phyloP scores from a whole-genome alignment of 1,140 invertebrate species.

The Achatina immaculata region DNA sequence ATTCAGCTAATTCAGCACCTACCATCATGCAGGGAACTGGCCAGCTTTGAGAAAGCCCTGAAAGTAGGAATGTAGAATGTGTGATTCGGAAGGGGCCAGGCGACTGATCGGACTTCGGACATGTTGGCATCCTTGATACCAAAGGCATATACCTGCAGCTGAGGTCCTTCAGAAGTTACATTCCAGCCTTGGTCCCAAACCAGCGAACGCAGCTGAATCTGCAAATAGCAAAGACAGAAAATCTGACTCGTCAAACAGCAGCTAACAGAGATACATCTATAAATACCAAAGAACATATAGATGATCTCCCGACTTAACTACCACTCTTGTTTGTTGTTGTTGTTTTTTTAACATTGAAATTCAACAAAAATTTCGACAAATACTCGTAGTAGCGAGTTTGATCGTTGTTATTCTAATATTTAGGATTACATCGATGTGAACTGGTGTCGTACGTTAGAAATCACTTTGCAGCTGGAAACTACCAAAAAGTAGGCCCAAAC shows the following conservation, averaged over 20 bases:
- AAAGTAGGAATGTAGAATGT: conserved; percentile 52
- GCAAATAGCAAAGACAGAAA: neutral
- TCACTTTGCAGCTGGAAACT: no score
- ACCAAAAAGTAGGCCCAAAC: no score
- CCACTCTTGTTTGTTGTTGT: neutral
- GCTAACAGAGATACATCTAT: neutral
- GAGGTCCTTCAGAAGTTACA: conserved; percentile 45
- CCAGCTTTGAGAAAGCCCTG: conserved; percentile 46
- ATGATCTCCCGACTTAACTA: neutral
- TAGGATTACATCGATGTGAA: no score
- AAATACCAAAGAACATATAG: neutral
- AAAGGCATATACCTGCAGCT: conserved; percentile 56
- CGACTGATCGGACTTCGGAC: conserved; percentile 49
- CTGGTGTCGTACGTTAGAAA: no score
- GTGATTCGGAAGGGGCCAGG: conserved; percentile 48
- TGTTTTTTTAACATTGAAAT: neutral
- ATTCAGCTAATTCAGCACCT: no score
- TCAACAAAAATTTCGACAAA: no score
- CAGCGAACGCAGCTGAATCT: conserved; percentile 52
- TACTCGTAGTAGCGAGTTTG: no score
- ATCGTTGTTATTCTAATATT: no score
- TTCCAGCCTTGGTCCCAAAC: conserved; percentile 50
- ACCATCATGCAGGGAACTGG: conserved; percentile 52
- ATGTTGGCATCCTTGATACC: conserved; percentile 52
- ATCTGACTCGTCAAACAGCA: neutral